Evolutionary conservation across 2,888 invertebrate species (phyloP), one percentile per base, ranked within the genome.

Genomic region (Charanyca ferruginea): DNA sequence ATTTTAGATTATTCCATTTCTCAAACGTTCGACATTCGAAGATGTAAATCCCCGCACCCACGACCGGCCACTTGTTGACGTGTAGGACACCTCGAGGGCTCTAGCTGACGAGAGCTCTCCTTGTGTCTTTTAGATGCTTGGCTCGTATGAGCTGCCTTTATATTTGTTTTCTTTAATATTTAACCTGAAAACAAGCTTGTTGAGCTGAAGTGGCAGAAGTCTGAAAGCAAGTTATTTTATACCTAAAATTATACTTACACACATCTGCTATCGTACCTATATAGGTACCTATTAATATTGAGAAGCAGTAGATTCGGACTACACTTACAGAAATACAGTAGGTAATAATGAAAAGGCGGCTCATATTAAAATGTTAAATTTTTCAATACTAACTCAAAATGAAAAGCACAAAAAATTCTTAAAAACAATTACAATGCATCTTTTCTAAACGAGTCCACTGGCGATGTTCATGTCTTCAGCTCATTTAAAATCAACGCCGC

Each of bases 21-120:
- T 53, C 16, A 41, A 63, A 51, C 42, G 20, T 83, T 83, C 59
- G 67, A 79, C 52, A 74, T 74, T 77, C 63, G 76, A 81, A 81
- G 79, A 85, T 77, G 72, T 82, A 76, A 82, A 67, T 61, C 75
- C 47, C 74, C 65, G 42, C 47, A 77, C 84, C 88, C 85, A 89
- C 87, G 87, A 89, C 90, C 90, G 87, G 88, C 93, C 93, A 93
- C 95, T 94, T 93, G 93, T 93, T 91, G 91, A 88, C 83, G 87
- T 84, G 80, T 80, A 85, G 89, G 87, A 88, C 83, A 85, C 81
- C 86, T 90, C 87, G 83, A 94, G 93, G 85, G 91, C 91, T 83
- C 94, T 94, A 90, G 82, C 79, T 78, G 71, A 82, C 67, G 83
- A 94, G 94, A 84, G 93, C 89, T 81, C 91, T 93, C 82, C 85